phyloP scores from a whole-genome alignment of 2,888 invertebrate species.

The Scaptomyza polygonia region DNA sequence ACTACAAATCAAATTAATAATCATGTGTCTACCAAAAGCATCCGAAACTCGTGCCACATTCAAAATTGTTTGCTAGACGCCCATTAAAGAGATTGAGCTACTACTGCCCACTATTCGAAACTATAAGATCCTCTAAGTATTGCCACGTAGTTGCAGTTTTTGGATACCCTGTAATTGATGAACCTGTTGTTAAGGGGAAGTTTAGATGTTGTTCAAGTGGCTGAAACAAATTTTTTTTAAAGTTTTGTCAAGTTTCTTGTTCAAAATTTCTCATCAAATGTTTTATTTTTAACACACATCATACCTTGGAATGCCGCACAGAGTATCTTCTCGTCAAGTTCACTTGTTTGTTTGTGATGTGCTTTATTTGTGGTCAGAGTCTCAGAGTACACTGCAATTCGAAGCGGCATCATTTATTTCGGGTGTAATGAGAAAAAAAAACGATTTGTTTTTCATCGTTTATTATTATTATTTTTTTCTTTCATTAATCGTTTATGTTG shows the following conservation, averaged over 20 bases:
- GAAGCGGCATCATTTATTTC: slow-evolving; percentile 58
- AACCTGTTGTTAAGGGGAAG: not conserved
- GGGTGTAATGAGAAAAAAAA: slow-evolving; percentile 59
- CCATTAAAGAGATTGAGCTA: slow-evolving; percentile 32
- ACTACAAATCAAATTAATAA: slow-evolving; percentile 78
- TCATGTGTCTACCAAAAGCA: slow-evolving; percentile 66
- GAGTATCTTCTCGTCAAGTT: slow-evolving; percentile 3
- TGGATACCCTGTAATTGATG: slow-evolving; percentile 4
- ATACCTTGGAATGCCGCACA: not conserved
- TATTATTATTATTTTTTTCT: slow-evolving; percentile 34
- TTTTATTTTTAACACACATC: too few species aligned
- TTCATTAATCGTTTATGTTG: slow-evolving; percentile 18
- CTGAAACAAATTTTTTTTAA: too few species aligned
- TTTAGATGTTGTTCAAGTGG: too few species aligned
- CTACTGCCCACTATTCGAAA: slow-evolving; percentile 7
- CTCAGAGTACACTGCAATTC: slow-evolving; percentile 38
- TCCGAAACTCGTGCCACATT: slow-evolving; percentile 62
- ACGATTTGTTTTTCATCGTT: slow-evolving; percentile 31
- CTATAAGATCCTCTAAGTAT: slow-evolving; percentile 22
- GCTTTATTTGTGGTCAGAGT: slow-evolving; percentile 33
- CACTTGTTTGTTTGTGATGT: not conserved
- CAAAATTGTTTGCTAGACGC: slow-evolving; percentile 61
- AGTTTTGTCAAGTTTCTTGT: too few species aligned
- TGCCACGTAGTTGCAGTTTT: slow-evolving; percentile 41
- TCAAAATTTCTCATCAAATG: too few species aligned